Conservation (phyloP, 2,888 invertebrate species). For the Hyposoter dolosus region DNA sequence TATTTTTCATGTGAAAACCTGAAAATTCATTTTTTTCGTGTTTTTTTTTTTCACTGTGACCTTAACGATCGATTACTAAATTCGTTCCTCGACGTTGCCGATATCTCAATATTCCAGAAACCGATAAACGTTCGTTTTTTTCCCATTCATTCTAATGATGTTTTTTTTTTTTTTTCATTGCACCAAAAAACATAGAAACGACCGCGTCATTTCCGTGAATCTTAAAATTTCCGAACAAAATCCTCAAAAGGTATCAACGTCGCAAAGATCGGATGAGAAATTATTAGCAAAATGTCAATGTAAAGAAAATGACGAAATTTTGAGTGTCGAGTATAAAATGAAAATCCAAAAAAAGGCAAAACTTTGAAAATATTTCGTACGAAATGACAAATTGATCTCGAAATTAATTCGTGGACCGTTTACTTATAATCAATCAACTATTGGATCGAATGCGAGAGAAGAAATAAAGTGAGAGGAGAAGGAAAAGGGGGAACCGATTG, state of each 20-base stretch:
- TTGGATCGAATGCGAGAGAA: neutral
- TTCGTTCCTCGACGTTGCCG: neutral
- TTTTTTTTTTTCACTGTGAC: neutral
- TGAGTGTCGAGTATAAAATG: neutral
- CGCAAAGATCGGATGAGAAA: no score
- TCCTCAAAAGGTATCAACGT: neutral
- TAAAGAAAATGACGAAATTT: neutral
- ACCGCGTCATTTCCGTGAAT: no score
- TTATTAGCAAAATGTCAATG: no score
- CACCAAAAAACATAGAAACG: no score
- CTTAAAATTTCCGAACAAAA: neutral
- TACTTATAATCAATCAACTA: neutral
- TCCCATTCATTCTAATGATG: neutral
- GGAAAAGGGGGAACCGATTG: neutral
- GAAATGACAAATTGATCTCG: no score
- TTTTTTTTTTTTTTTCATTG: neutral
- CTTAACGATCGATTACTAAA: no score
- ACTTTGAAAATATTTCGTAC: neutral
- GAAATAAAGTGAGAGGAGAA: neutral
- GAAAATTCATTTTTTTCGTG: neutral
- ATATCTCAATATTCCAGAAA: no score
- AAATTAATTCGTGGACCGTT: no score
- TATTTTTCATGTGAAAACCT: neutral
- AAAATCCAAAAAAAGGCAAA: neutral
- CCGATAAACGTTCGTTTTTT: no score